phyloP scores from a whole-genome alignment of 2,888 invertebrate species.

The Scaptomyza reducta region DNA sequence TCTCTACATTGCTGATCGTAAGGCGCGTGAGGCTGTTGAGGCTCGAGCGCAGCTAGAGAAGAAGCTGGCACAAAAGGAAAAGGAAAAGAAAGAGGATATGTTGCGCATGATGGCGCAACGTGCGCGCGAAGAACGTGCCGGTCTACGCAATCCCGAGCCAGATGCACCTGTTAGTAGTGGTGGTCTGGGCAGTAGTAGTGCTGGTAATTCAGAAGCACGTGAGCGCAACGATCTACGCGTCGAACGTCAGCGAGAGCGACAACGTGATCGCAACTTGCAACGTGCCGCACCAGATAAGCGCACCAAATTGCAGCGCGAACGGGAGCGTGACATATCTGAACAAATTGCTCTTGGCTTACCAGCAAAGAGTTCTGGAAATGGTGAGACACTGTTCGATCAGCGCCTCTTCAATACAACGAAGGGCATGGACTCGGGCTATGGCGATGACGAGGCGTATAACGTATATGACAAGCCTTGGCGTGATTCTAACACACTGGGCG shows the following conservation, averaged over 20 bases:
- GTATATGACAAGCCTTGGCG: slow-evolving; percentile 99
- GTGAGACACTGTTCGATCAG: slow-evolving; percentile 96
- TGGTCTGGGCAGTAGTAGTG: slow-evolving; percentile 6
- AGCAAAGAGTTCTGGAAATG: slow-evolving; percentile 89
- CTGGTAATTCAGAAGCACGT: slow-evolving; percentile 86
- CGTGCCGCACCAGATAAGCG: slow-evolving; percentile 97
- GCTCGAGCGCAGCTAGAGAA: slow-evolving; percentile 97
- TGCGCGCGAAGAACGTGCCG: slow-evolving; percentile 97
- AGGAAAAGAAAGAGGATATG: slow-evolving; percentile 98
- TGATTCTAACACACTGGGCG: slow-evolving; percentile 92
- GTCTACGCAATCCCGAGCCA: slow-evolving; percentile 85
- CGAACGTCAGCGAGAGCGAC: slow-evolving; percentile 95
- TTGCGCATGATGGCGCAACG: slow-evolving; percentile 96
- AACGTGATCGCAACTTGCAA: slow-evolving; percentile 95
- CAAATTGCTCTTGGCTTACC: slow-evolving; percentile 99
- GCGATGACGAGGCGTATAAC: slow-evolving; percentile 98
- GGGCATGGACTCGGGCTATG: slow-evolving; percentile 96
- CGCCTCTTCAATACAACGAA: slow-evolving; percentile 96
- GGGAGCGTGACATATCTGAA: slow-evolving; percentile 98
- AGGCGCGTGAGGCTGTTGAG: slow-evolving; percentile 98
- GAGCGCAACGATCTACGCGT: slow-evolving; percentile 94
- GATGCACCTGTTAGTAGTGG: slow-evolving; percentile 67
- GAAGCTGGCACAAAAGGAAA: slow-evolving; percentile 98
- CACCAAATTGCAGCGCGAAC: slow-evolving; percentile 93
- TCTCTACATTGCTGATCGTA: slow-evolving; percentile 97